These are phyloP conservation scores for Diadophis punctatus DNA, from an alignment of 2,113 vertebrate species.

Conservation along the genomic window DNA sequence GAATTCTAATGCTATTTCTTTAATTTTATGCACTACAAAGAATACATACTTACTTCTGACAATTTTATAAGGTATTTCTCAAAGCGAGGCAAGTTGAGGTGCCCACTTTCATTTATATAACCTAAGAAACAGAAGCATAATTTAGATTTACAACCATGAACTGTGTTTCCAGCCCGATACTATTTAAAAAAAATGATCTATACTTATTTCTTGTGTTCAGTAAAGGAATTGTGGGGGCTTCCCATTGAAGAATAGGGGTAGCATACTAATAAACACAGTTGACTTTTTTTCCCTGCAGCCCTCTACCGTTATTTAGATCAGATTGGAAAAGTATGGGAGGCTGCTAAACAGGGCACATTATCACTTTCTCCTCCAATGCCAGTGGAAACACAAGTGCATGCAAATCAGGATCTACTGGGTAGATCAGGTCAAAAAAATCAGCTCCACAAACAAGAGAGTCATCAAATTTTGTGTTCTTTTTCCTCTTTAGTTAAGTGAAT, in stretches of 20 bases:
- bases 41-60: slow-evolving; percentile 80
- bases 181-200: not conserved
- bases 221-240: not conserved
- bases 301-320: not conserved
- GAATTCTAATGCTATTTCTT: not conserved
- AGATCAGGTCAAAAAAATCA: not conserved
- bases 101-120: slow-evolving; percentile 95
- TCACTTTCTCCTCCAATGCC: not conserved
- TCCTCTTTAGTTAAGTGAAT: not conserved
- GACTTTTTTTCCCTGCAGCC: not conserved
- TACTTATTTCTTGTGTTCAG: not conserved
- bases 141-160: not conserved
- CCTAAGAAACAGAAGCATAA: slow-evolving; percentile 70
- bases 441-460: not conserved
- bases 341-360: not conserved
- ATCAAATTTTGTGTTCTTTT: not conserved
- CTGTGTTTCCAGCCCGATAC: not conserved
- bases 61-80: slow-evolving; percentile 93
- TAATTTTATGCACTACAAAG: not conserved
- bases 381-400: not conserved
- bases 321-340: not conserved
- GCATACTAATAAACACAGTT: not conserved
- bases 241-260: not conserved
- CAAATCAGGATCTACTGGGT: not conserved
- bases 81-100: slow-evolving; percentile 90